Base-by-base conservation (phyloP, 2,888 invertebrate species). In the Cantharis lateralis region DNA sequence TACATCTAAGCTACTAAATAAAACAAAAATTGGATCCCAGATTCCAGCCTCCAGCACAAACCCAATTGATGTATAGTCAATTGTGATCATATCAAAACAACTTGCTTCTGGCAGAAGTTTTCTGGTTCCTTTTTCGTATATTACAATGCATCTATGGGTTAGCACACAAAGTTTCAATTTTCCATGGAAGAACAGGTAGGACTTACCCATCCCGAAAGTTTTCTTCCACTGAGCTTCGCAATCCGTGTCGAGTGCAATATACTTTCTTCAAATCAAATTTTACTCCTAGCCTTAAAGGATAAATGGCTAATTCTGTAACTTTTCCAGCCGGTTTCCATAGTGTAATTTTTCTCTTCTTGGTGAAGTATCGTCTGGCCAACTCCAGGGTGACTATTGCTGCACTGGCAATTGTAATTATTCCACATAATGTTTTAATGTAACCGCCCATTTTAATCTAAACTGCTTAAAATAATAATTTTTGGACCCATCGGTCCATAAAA, bases 11-110 rank as follows among this genome's bases (percentile, higher is more conserved):
- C 5, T 13, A 13, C 5, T 3, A 4, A n/a, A 32, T n/a, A 1
- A 0, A 32, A 32, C 0, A 13, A 86, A 86, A 24, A 90, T 80
- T 11, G 86, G 84, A 18, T 88, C 83, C 89, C 90, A 89, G 48
- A 87, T 88, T n/a, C 89, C 87, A 7, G 89, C 89, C 81, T 89
- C 88, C 13, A 90, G 82, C 72, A 87, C 87, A 3, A 89, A 84
- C 71, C 0, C 5, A 32, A n/a, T 1, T 1, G 0, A 3, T 10
- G 10, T 28, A 28, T 4, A 24, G 0, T 24, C 24, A 9, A 24
- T 9, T 24, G 0, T 9, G 1, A 32, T 32, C 0, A 0, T 5
- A 2, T 32, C 32, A 4, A 32, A 13, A 32, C 5, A 1, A 32
- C n/a, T 64, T 64, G 11, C 10, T 13, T 16, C 20, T 2, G 18